Conservation (phyloP, 1,140 invertebrate species). For the Drosophila kohkoa region DNA sequence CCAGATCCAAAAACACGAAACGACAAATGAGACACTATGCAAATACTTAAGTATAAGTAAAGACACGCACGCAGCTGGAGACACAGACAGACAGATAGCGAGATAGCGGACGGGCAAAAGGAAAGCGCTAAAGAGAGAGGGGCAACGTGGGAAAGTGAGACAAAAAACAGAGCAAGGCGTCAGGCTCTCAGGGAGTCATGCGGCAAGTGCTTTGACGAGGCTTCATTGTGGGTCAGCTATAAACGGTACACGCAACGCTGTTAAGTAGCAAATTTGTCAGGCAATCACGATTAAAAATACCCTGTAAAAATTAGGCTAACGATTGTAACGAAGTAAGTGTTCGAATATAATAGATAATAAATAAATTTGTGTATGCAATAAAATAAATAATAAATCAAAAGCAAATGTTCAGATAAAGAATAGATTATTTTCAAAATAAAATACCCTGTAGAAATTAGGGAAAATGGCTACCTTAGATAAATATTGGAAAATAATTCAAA, state of each 20-base stretch:
- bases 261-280: neutral
- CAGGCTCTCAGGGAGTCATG: constrained; percentile 8
- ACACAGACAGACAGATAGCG: neutral
- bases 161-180: too few relatives aligned
- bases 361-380: neutral
- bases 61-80: constrained; percentile 9
- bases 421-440: too few relatives aligned
- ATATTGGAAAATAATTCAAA: too few relatives aligned
- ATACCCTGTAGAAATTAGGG: too few relatives aligned
- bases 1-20: constrained; percentile 6
- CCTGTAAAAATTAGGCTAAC: neutral
- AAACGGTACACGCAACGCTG: constrained; percentile 19
- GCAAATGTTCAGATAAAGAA: too few relatives aligned
- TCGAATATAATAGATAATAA: neutral
- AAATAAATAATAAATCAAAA: too few relatives aligned
- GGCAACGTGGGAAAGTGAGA: neutral
- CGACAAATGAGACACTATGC: constrained; percentile 36
- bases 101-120: neutral
- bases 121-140: too few relatives aligned
- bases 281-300: neutral
- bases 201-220: neutral
- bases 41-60: constrained; percentile 25
- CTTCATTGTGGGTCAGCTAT: constrained; percentile 12
- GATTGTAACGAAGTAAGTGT: neutral
- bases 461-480: too few relatives aligned